Conservation (phyloP, 92 coral and sea anemone species). For the Zoanthus sansibaricus region DNA sequence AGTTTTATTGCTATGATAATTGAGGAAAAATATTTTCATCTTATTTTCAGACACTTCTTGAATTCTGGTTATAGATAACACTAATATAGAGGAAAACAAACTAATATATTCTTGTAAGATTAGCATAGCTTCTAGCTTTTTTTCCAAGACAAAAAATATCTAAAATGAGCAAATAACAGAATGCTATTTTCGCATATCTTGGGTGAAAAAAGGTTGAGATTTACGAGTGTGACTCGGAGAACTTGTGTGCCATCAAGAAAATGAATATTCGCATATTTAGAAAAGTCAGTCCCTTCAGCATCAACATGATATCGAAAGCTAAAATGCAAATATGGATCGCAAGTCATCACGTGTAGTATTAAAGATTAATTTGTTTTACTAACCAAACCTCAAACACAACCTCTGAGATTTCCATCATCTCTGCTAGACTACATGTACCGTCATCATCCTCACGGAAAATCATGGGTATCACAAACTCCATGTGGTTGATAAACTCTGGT, state of each 20-base stretch:
- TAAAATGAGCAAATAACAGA: neutral
- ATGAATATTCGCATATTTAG: too few relatives aligned
- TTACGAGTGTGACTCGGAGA: neutral
- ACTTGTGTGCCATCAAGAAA: too few relatives aligned
- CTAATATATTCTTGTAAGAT: too few relatives aligned
- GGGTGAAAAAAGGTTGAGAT: neutral
- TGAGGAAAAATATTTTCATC: neutral
- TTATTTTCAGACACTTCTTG: neutral
- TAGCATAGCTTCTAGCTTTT: too few relatives aligned
- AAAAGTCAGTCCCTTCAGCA: too few relatives aligned
- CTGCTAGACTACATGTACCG: slow-evolving; percentile 79
- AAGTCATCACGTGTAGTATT: neutral
- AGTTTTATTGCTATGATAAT: neutral
- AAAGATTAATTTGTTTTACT: slow-evolving; percentile 21
- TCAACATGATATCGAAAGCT: neutral
- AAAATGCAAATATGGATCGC: neutral
- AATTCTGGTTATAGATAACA: neutral
- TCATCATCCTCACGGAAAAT: slow-evolving; percentile 48
- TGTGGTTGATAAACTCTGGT: slow-evolving; percentile 90
- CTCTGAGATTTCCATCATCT: slow-evolving; percentile 82
- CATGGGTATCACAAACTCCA: slow-evolving; percentile 79
- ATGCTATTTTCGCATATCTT: neutral
- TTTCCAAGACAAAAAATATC: too few relatives aligned
- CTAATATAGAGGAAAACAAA: neutral
- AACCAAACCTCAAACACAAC: slow-evolving; percentile 91